Evolutionary conservation across 2,797 vertebrate species (phyloP), one percentile per base, ranked within the genome.

Genomic region (Dromococcyx pavoninus): DNA sequence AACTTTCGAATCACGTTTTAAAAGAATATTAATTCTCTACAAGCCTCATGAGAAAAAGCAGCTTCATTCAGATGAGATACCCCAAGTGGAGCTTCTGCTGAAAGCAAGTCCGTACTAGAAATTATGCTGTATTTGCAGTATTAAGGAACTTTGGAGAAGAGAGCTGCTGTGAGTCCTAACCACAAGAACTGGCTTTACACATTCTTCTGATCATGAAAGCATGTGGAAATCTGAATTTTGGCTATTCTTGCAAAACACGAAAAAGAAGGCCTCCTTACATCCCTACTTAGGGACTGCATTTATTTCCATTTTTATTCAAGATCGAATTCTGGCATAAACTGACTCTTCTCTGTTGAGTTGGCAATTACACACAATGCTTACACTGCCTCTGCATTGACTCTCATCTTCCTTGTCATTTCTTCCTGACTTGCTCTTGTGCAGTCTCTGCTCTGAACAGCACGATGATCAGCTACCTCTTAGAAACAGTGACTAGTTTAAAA

Each of bases 1-100:
- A 94, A 91, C 76, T 95, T 95, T 30, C 83, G 88, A 48, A 94
- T 73, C 72, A 69, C 33, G 61, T 87, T 91, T 91, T 78, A 73
- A 89, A 95, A 62, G 83, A 90, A 66, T 30, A 87, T 64, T 76
- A 91, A 87, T 91, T 94, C 71, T 75, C 62, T 76, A 58, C 70
- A 82, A 89, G 30, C 56, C 46, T 82, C 74, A 39, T 1, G 32
- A 84, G 91, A 91, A 77, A 30, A 84, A 84, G 56, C 0, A 2
- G 74, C 32, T 91, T 87, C 81, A 85, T 82, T 95, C 75, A 87
- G 85, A 66, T 23, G 56, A 92, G 75, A 44, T 37, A 17, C 33
- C 51, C 64, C 51, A 79, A 64, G 21, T 2, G 0, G 78, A 92
- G 91, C 60, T 62, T 71, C 48, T 75, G 79, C 81, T 62, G 87